Evolutionary conservation across 2,113 vertebrate species (phyloP).

Genomic region (Tamias sibiricus): DNA sequence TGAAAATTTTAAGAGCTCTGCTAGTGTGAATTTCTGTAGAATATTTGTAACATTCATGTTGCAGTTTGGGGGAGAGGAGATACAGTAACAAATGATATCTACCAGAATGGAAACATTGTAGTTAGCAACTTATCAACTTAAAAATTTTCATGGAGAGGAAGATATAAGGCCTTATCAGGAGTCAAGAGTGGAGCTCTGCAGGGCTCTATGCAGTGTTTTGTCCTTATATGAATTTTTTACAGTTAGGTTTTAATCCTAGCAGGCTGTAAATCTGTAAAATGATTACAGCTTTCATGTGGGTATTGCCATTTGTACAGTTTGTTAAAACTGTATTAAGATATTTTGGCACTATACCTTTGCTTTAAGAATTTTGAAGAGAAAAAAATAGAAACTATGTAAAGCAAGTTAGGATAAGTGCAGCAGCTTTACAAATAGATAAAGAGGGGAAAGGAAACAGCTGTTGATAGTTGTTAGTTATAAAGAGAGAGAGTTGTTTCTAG

Average conservation of each 20-base stretch:
- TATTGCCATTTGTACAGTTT: conserved; percentile 35
- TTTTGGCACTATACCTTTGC: conserved; percentile 4
- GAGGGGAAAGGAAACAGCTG: conserved; percentile 67
- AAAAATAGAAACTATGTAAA: conserved; percentile 47
- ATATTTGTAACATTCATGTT: not conserved
- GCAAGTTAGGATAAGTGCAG: conserved; percentile 28
- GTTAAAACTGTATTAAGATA: not conserved
- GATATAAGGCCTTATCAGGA: conserved; percentile 61
- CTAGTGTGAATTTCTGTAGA: not conserved
- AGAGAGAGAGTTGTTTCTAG: not conserved
- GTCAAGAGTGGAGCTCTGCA: not conserved
- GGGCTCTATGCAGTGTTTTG: not conserved
- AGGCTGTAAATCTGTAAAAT: not conserved
- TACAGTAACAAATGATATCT: conserved; percentile 3
- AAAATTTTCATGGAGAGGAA: not conserved
- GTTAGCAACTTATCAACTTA: conserved; percentile 20
- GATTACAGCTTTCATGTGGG: not conserved
- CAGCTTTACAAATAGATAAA: conserved; percentile 17
- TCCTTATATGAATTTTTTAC: not conserved
- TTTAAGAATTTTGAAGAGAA: conserved; percentile 57
- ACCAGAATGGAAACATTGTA: conserved; percentile 16
- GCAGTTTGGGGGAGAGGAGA: not conserved
- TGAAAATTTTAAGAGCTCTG: not conserved
- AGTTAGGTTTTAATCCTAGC: not conserved
- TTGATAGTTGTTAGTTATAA: not conserved